Conservation (phyloP, 2,113 vertebrate species). For the Tinamus guttatus region DNA sequence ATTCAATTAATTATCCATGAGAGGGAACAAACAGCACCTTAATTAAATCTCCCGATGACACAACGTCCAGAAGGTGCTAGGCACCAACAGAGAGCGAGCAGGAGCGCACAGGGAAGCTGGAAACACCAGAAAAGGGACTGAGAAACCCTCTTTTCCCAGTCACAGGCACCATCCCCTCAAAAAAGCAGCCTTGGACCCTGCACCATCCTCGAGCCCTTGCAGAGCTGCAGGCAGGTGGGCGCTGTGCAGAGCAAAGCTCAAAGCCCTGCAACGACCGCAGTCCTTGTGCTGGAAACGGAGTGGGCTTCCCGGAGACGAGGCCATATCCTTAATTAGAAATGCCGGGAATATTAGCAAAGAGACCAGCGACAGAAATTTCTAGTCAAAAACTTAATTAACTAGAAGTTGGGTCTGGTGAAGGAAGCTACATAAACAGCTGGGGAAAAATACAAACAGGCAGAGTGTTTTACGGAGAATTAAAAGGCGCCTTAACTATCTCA, state of each 20-base stretch:
- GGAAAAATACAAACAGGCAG: slow-evolving; percentile 37
- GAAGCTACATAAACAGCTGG: slow-evolving; percentile 52
- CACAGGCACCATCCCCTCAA: no score
- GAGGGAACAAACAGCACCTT: slow-evolving; percentile 67
- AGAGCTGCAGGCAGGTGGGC: no score
- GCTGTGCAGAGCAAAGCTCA: not conserved
- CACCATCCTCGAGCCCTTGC: no score
- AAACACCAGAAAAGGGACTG: not conserved
- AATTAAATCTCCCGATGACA: slow-evolving; percentile 75
- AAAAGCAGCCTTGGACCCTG: no score
- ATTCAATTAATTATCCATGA: slow-evolving; percentile 72
- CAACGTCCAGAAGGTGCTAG: slow-evolving; percentile 65
- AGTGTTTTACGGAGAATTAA: slow-evolving; percentile 58
- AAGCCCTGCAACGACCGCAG: not conserved
- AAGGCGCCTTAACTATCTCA: slow-evolving; percentile 47
- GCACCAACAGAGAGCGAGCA: not conserved
- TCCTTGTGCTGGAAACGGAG: not conserved
- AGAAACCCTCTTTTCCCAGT: not conserved
- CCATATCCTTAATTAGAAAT: not conserved
- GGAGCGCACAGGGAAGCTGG: not conserved
- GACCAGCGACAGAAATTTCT: slow-evolving; percentile 25
- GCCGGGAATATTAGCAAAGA: slow-evolving; percentile 30
- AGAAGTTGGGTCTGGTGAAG: slow-evolving; percentile 55
- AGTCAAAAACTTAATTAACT: slow-evolving; percentile 50
- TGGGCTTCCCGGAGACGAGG: not conserved